A percentile compares a stretch with the other conserved stretches of the same genome.
phyloP scores from a whole-genome alignment of 2,113 vertebrate species.

The Perccottus glenii region DNA sequence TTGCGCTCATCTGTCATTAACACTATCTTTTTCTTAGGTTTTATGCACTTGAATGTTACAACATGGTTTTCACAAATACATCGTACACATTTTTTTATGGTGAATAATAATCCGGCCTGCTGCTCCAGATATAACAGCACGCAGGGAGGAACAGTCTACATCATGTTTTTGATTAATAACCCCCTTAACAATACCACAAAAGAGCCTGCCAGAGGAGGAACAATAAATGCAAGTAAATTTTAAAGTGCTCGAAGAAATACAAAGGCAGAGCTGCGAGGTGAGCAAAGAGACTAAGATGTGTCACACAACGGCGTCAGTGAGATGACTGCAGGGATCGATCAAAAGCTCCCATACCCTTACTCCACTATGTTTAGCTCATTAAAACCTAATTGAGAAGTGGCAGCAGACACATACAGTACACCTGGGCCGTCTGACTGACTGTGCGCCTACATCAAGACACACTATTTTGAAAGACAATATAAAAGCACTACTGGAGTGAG shows the following conservation, averaged over 20 bases:
- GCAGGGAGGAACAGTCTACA: not conserved
- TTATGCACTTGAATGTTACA: not conserved
- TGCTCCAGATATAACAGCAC: not conserved
- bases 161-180: not conserved
- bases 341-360: constrained; percentile 37
- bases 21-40: no score
- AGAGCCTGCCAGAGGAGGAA: not conserved
- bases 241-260: constrained; percentile 11
- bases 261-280: constrained; percentile 12
- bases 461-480: constrained; percentile 37
- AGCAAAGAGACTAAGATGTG: constrained; percentile 41
- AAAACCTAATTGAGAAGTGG: constrained; percentile 52
- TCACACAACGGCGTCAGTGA: constrained; percentile 29
- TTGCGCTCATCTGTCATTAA: no score
- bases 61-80: not conserved
- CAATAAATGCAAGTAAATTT: constrained; percentile 8
- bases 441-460: constrained; percentile 13
- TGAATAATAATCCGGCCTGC: not conserved
- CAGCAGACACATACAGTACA: constrained; percentile 19
- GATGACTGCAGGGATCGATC: constrained; percentile 59
- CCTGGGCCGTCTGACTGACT: not conserved
- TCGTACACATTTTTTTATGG: not conserved
- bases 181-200: not conserved
- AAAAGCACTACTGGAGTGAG: constrained; percentile 22
- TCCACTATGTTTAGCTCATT: constrained; percentile 52